Evolutionary conservation across 2,113 vertebrate species (phyloP).

Genomic region (Lophotis ruficrista): DNA sequence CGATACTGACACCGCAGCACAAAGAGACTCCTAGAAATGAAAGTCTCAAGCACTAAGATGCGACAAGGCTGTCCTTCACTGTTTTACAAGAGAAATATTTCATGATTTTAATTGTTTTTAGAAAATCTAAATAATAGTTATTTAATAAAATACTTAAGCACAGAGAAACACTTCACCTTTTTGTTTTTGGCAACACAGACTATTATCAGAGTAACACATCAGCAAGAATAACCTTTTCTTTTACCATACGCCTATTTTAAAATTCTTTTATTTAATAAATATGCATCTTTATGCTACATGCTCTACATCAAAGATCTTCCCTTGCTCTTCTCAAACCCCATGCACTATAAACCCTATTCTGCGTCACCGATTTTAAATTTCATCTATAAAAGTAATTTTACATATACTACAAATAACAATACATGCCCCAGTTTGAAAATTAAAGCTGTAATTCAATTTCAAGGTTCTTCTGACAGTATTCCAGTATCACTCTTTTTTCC

Average conservation of each 20-base stretch:
- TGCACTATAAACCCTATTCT: slow-evolving; percentile 69
- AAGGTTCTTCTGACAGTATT: slow-evolving; percentile 67
- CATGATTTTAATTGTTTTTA: not conserved
- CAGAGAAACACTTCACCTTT: not conserved
- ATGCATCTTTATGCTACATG: slow-evolving; percentile 23
- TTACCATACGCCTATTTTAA: not conserved
- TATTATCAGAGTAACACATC: not conserved
- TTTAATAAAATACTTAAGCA: not conserved
- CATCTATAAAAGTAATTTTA: slow-evolving; percentile 68
- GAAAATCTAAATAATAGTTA: not conserved
- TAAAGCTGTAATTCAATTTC: slow-evolving; percentile 65
- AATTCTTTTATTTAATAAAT: slow-evolving; percentile 63
- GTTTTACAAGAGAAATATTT: not conserved
- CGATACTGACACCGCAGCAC: not conserved
- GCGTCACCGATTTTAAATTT: slow-evolving; percentile 64
- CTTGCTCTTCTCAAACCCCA: slow-evolving; percentile 35
- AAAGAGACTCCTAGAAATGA: not conserved
- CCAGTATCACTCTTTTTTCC: not conserved
- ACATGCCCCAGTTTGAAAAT: slow-evolving; percentile 50
- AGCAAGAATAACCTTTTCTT: not conserved
- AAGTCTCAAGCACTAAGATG: not conserved
- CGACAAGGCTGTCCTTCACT: not conserved
- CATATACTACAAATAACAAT: slow-evolving; percentile 67
- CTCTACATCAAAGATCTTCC: slow-evolving; percentile 24
- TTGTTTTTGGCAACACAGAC: not conserved